Conservation (phyloP, 1,140 invertebrate genomes). For the Solenopsis fugax region DNA sequence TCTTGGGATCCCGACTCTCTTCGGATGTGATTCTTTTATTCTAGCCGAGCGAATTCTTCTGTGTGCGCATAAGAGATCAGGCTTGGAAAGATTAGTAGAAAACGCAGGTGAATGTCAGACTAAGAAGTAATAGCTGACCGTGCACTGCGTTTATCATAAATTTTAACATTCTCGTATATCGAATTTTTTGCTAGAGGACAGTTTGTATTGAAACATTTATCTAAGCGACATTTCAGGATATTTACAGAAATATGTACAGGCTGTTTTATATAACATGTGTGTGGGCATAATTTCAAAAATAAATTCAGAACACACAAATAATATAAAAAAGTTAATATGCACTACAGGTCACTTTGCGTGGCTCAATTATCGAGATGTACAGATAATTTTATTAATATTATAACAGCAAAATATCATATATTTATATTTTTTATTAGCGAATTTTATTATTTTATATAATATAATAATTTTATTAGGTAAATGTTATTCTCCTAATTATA, state of each 20-base stretch:
- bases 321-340: too few relatives aligned
- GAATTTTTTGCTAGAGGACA: not conserved
- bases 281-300: too few relatives aligned
- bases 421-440: too few relatives aligned
- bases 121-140: not conserved
- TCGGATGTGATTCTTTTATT: slow-evolving; percentile 67
- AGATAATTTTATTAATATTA: too few relatives aligned
- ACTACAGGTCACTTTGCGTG: too few relatives aligned
- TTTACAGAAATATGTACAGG: not conserved
- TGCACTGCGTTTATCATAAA: slow-evolving; percentile 1
- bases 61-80: slow-evolving; percentile 65
- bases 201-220: not conserved
- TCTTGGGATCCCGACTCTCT: slow-evolving; percentile 67
- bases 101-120: slow-evolving; percentile 4
- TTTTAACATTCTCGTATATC: slow-evolving; percentile 24
- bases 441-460: too few relatives aligned
- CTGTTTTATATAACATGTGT: too few relatives aligned
- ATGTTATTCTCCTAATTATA: too few relatives aligned
- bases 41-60: slow-evolving; percentile 2
- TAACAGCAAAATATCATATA: too few relatives aligned
- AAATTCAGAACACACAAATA: too few relatives aligned
- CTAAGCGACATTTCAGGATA: not conserved
- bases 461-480: too few relatives aligned
- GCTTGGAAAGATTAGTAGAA: slow-evolving; percentile 40
- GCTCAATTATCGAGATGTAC: too few relatives aligned